Conservation (phyloP, 35 echinoderm and acorn worm species). For the Lytechinus variegatus region DNA sequence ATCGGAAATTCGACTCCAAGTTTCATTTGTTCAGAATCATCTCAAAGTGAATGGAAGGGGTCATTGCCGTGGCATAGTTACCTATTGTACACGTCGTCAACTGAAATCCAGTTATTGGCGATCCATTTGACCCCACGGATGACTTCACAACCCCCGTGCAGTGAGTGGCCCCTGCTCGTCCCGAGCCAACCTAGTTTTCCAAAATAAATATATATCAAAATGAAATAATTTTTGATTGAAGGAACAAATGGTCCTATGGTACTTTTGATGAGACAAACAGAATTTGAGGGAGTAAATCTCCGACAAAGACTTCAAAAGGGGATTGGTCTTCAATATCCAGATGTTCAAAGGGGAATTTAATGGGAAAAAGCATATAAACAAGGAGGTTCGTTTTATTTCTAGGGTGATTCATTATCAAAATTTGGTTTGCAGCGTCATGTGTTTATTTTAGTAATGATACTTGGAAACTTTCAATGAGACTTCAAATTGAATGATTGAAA, state of each 20-base stretch:
- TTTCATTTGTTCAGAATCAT: no score
- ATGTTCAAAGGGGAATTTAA: not conserved
- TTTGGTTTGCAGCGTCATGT: no score
- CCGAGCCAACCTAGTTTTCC: conserved; percentile 72
- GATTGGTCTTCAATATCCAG: no score
- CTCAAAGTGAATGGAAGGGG: not conserved
- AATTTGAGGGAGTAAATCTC: not conserved
- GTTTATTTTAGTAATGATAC: no score
- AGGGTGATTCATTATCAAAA: no score
- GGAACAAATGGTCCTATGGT: not conserved
- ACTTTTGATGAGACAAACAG: not conserved
- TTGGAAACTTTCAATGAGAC: no score
- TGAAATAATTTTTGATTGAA: not conserved
- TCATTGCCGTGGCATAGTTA: conserved; percentile 14
- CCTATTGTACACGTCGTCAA: conserved; percentile 64
- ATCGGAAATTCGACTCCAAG: no score
- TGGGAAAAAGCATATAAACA: not conserved
- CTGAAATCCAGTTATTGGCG: conserved; percentile 83
- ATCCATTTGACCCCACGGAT: conserved; percentile 86
- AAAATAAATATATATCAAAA: not conserved
- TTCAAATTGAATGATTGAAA: no score
- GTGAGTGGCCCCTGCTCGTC: conserved; percentile 54
- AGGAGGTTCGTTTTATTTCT: no score
- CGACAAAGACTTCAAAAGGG: no score
- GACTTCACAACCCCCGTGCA: conserved; percentile 91